Percentiles rank a stretch among this genome's conserved stretches.
Evolutionary conservation across 2,113 vertebrate species (phyloP).

Genomic region (Proterorhinus semilunaris): DNA sequence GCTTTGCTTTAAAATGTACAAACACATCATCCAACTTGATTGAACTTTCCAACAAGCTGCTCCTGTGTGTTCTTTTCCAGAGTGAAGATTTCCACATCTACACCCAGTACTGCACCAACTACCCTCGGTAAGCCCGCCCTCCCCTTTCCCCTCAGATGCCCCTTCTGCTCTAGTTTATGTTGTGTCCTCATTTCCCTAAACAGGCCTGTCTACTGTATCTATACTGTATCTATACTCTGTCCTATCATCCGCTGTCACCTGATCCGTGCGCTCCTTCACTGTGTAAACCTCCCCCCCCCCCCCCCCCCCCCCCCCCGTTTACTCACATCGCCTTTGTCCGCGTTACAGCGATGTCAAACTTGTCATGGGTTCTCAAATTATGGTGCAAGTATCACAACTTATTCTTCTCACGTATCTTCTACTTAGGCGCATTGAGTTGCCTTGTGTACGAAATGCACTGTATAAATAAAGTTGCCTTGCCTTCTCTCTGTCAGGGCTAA

Average conservation of each 20-base stretch:
- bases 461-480: too few species aligned
- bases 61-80: constrained; percentile 65
- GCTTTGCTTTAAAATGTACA: too few species aligned
- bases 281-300: too few species aligned
- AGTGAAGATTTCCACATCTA: constrained; percentile 98
- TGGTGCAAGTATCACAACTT: too few species aligned
- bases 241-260: constrained; percentile 19
- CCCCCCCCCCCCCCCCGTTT: constrained; percentile 24
- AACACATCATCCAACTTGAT: background rate
- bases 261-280: constrained; percentile 42
- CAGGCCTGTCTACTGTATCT: background rate
- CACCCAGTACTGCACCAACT: constrained; percentile 96
- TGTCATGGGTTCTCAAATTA: too few species aligned
- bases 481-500: too few species aligned
- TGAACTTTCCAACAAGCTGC: constrained; percentile 4
- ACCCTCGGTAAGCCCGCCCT: constrained; percentile 80
- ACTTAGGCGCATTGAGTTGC: too few species aligned
- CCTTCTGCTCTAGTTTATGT: background rate
- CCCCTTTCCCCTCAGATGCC: background rate
- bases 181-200: constrained; percentile 4
- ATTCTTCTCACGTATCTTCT: too few species aligned
- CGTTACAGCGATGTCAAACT: constrained; percentile 21
- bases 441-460: too few species aligned
- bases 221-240: background rate
- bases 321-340: constrained; percentile 65